These are phyloP conservation scores for Magallana ariakensis DNA, from an alignment of 1,140 invertebrate species.

Conservation along the genomic window DNA sequence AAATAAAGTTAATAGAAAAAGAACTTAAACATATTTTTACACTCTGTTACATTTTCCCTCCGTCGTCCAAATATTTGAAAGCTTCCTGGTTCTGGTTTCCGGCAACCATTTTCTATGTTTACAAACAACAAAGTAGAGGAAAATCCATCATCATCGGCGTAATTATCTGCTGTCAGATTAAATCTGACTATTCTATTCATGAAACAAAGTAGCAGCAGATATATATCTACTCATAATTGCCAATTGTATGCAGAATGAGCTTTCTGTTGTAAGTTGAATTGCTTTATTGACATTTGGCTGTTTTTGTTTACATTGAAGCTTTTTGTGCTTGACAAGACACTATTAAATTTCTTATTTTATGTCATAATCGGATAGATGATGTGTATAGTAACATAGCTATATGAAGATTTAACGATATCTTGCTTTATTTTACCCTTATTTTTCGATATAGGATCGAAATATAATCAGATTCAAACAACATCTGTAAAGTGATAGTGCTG, in stretches of 20 bases:
- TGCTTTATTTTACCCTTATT: background rate
- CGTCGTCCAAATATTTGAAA: background rate
- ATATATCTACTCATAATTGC: constrained; percentile 17
- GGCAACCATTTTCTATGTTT: constrained; percentile 33
- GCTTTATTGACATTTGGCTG: background rate
- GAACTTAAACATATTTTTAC: background rate
- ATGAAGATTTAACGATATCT: background rate
- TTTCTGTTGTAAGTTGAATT: constrained; percentile 75
- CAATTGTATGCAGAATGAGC: constrained; percentile 68
- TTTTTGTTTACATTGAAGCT: constrained; percentile 7
- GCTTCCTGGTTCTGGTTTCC: constrained; percentile 34
- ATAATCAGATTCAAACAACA: no score
- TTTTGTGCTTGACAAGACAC: background rate
- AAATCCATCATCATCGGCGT: constrained; percentile 51
- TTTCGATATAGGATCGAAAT: background rate
- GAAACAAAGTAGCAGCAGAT: constrained; percentile 35
- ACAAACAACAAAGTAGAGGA: constrained; percentile 42
- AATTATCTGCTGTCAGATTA: constrained; percentile 17
- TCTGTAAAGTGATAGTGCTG: no score
- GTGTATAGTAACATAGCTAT: background rate
- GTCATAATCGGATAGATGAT: background rate
- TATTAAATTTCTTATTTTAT: background rate
- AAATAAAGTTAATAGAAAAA: background rate
- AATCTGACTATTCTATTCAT: constrained; percentile 31
- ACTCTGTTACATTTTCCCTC: no score